Conservation (phyloP, 2,797 vertebrate species). For the Clamator glandarius region DNA sequence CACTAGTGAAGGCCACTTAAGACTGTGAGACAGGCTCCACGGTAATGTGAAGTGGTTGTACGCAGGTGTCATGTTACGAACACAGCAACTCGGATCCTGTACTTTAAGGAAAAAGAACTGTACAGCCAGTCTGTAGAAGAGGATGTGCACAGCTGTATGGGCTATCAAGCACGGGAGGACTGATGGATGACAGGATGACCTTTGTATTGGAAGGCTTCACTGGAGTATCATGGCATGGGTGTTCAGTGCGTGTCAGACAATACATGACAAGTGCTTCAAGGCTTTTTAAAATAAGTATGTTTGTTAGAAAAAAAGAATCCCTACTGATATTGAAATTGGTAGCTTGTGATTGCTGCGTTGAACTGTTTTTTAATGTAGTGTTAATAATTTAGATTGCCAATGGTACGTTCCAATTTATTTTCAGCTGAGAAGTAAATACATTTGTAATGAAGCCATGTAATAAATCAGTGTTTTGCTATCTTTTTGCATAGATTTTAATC, state of each 20-base stretch:
- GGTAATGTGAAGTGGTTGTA: rapidly evolving
- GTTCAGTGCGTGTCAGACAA: background rate
- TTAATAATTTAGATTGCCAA: background rate
- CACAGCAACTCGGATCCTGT: background rate
- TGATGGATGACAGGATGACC: too few species aligned
- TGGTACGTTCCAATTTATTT: background rate
- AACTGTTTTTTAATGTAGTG: background rate
- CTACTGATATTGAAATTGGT: background rate
- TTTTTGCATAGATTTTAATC: background rate
- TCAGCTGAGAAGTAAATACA: slow-evolving; percentile 8
- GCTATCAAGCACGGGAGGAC: background rate
- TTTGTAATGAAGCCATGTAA: slow-evolving; percentile 34
- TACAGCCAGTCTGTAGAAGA: background rate
- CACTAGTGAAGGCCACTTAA: background rate
- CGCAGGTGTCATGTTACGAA: background rate
- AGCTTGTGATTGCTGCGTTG: background rate
- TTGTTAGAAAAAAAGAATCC: background rate
- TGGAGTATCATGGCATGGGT: background rate
- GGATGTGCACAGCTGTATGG: background rate
- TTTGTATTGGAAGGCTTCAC: background rate
- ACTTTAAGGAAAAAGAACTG: background rate
- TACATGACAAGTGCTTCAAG: background rate
- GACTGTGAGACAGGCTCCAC: background rate
- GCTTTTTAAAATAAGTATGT: background rate
- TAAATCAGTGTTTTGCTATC: slow-evolving; percentile 25